Evolutionary conservation across 2,888 invertebrate genomes (phyloP).

Genomic region (Eupeodes latifasciatus): DNA sequence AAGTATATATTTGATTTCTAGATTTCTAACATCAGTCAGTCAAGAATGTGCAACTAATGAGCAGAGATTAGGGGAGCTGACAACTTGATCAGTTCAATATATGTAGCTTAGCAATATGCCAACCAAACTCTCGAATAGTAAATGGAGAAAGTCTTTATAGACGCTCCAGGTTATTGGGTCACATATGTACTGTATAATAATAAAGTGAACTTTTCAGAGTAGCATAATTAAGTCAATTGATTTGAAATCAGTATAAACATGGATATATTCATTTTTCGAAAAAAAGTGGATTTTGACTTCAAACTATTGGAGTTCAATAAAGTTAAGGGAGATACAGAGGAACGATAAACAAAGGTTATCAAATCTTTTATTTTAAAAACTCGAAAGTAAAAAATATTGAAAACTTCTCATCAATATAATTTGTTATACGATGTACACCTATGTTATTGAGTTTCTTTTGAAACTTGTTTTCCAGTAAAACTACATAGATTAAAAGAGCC

Average conservation of each 20-base stretch:
- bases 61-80: conserved; percentile 16
- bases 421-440: too few species aligned
- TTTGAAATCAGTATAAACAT: not conserved
- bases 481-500: too few species aligned
- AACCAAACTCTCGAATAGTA: not conserved
- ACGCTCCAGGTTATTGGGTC: conserved; percentile 10
- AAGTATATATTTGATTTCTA: conserved; percentile 40
- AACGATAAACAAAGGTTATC: too few species aligned
- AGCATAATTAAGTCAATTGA: conserved; percentile 2
- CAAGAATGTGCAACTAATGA: conserved; percentile 33
- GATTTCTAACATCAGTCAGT: not conserved
- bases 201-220: not conserved
- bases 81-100: not conserved
- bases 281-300: not conserved
- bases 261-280: not conserved
- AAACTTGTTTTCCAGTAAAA: too few species aligned
- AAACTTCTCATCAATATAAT: too few species aligned
- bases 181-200: not conserved
- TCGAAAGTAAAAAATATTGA: too few species aligned
- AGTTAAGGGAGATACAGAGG: too few species aligned
- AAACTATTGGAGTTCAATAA: not conserved
- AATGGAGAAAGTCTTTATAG: not conserved
- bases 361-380: too few species aligned
- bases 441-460: too few species aligned
- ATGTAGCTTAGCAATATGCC: too few species aligned